phyloP scores from a whole-genome alignment of 2,113 vertebrate species.

The Upupa epops region DNA sequence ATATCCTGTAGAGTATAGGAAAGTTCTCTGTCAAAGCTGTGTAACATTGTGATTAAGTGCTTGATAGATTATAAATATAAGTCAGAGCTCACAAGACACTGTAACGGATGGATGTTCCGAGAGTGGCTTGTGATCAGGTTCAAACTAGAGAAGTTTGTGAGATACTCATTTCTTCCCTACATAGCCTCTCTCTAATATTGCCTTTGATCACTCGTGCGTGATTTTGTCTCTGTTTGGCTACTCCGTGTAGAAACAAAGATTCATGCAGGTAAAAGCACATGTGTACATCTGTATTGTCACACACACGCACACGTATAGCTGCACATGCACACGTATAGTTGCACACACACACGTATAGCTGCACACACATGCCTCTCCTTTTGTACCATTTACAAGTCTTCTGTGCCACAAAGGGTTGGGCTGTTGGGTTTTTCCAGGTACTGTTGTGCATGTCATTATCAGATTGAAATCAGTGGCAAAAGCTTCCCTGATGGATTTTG shows the following conservation, averaged over 20 bases:
- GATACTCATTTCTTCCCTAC: neutral
- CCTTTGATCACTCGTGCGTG: neutral
- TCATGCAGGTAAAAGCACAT: neutral
- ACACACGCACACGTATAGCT: neutral
- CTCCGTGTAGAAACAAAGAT: neutral
- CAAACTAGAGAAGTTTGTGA: constrained; percentile 10
- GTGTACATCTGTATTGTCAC: no score
- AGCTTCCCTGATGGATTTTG: neutral
- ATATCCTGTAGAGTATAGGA: constrained; percentile 11
- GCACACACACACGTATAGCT: neutral
- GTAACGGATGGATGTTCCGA: constrained; percentile 42
- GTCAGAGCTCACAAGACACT: constrained; percentile 40
- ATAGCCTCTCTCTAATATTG: neutral
- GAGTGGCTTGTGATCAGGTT: constrained; percentile 53
- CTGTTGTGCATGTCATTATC: neutral
- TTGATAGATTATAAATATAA: constrained; percentile 15
- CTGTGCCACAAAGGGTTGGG: neutral
- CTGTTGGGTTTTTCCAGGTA: neutral
- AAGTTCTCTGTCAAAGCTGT: constrained; percentile 27
- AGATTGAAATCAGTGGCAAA: neutral
- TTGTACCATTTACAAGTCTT: neutral
- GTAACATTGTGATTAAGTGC: constrained; percentile 37
- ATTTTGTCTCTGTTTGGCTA: neutral
- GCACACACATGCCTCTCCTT: neutral
- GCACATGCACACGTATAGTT: neutral